Base-by-base conservation (phyloP, 1,140 invertebrate genomes). In the Saccostrea glomerata region DNA sequence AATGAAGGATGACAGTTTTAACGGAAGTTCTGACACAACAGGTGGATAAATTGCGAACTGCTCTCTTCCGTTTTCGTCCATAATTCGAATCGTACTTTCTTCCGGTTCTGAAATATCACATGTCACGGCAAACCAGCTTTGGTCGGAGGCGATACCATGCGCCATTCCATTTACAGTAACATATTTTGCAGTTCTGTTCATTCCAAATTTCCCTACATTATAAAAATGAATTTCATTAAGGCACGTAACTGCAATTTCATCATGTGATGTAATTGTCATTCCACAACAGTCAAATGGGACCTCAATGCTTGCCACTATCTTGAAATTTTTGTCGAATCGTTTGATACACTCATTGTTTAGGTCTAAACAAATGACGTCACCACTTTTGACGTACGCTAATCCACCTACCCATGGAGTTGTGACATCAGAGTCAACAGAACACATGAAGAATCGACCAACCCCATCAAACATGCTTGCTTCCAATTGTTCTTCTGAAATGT, bases 141-240 rank as follows among this genome's bases (percentile, higher is more conserved):
- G 55, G 20, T 86, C 58, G 15, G 85, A 70, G 20, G 83, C 63
- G 3, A 88, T 88, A 2, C 87, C 87, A 54, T 82, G 85, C 12
- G 40, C 87, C 84, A 85, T 58, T 55, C 87, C 87, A n/a, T 60
- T 82, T 0, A 88, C 55, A 20, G 60, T 66, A 63, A 86, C 58
- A 54, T 85, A 84, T 58, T 86, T 88, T 17, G 87, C 73, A n/a
- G 70, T 63, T 60, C 87, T 66, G 47, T 77, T 88, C 84, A 88
- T 86, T n/a, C 87, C 87, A 36, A 88, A 88, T 82, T 88, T 84
- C 7, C 87, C 87, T 4, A 88, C 54, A 25, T 84, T 73, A 25
- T 88, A 88, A 63, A 88, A 88, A 63, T 88, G 87, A 60, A 88
- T 47, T 63, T 88, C 87, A 23, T 88, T 88, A 23, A 88, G 54